A percentile compares a stretch with the other conserved stretches of the same genome.
Evolutionary conservation across 2,888 invertebrate genomes (phyloP).

Genomic region (Idaea dimidiata): DNA sequence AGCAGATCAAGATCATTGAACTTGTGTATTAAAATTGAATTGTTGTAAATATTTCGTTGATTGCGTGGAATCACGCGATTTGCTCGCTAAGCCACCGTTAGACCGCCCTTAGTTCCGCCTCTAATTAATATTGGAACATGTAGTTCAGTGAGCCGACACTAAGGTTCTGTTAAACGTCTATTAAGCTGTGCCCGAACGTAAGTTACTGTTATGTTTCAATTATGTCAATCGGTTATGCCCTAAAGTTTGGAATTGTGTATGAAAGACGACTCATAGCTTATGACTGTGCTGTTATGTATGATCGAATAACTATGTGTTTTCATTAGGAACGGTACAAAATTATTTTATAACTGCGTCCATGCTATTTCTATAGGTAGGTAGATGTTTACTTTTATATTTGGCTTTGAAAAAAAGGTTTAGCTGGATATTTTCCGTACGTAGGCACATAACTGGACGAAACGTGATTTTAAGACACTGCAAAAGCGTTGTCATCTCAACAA

Average conservation of each 20-base stretch:
- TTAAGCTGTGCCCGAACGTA: slow-evolving; percentile 24
- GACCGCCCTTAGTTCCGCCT: slow-evolving; percentile 60
- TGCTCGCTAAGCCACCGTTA: slow-evolving; percentile 49
- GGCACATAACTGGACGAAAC: too few species aligned
- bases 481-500: too few species aligned
- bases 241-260: slow-evolving; percentile 12
- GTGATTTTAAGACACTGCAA: too few species aligned
- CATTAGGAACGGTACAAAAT: background rate
- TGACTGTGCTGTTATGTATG: background rate
- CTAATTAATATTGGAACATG: slow-evolving; percentile 40
- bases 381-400: background rate
- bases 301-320: background rate
- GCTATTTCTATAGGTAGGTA: background rate
- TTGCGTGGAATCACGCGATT: slow-evolving; percentile 59
- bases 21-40: slow-evolving; percentile 36
- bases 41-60: slow-evolving; percentile 35
- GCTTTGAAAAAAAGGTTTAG: too few species aligned
- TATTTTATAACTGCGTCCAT: too few species aligned
- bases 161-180: slow-evolving; percentile 20
- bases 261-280: too few species aligned
- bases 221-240: slow-evolving; percentile 25
- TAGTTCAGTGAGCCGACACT: slow-evolving; percentile 32
- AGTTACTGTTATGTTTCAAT: slow-evolving; percentile 31
- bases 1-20: slow-evolving; percentile 48
- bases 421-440: too few species aligned